Evolutionary conservation across 2,113 vertebrate species (phyloP).

Genomic region (Pluvialis apricaria): DNA sequence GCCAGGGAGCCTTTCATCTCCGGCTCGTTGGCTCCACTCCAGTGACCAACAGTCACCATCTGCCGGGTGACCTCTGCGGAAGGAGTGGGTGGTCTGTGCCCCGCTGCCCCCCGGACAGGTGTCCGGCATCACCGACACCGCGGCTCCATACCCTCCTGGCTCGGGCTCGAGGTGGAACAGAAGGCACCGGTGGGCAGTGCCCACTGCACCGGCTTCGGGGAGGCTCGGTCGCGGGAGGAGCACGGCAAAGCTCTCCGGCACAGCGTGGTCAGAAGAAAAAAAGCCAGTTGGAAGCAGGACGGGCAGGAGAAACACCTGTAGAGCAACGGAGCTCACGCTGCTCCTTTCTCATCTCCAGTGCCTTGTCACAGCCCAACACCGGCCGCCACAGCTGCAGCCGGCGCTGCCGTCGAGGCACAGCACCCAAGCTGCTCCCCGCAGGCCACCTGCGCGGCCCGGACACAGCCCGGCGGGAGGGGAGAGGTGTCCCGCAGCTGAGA

Average conservation of each 20-base stretch:
- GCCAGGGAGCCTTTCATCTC: neutral
- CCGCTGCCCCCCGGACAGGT: neutral
- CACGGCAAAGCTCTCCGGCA: accelerated
- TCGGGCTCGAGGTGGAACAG: neutral
- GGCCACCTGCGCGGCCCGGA: accelerated
- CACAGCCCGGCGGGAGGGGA: neutral
- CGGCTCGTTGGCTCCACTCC: neutral
- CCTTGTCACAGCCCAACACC: neutral
- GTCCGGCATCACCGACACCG: neutral
- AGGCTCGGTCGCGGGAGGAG: accelerated
- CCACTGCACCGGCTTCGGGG: neutral
- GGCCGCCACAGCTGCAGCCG: neutral
- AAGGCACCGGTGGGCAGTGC: accelerated
- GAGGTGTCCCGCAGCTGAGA: neutral
- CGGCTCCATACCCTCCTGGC: neutral
- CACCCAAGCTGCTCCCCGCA: accelerated
- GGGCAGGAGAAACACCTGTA: neutral
- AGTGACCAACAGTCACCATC: neutral
- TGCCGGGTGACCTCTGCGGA: neutral
- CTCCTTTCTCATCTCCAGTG: neutral
- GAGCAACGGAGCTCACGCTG: neutral
- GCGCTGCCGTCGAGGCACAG: neutral
- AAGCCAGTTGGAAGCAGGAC: accelerated
- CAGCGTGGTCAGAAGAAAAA: accelerated
- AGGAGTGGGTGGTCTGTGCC: neutral